Base-by-base conservation (phyloP, 2,113 vertebrate genomes). In the Lophochroa leadbeateri region DNA sequence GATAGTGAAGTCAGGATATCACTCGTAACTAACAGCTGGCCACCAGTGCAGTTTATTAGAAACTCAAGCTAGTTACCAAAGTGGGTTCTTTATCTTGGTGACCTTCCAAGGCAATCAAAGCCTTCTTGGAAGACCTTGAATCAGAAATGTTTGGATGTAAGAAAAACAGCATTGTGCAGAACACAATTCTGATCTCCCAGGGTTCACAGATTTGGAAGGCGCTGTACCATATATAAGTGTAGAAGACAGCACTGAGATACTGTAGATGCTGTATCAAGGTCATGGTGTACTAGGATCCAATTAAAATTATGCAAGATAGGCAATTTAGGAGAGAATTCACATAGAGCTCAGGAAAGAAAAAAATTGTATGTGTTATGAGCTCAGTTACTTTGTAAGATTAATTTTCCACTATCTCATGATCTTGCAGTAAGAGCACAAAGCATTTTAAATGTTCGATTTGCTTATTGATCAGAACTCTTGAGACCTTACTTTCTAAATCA, bases 221-320 rank as follows among this genome's bases (percentile, higher is more conserved):
- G 0, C 21, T 43, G 81, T 81, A 65, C 81, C 84, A 83, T 89
- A 77, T 88, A 58, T 94, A 94, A 90, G 69, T 84, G 58, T 49
- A 63, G 61, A 52, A 95, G 90, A 88, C 88, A 96, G 83, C 60
- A 39, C 53, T 53, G 69, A 90, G 69, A n/a, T 86, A 33, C 77
- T 80, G 49, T 64, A 63, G 83, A 82, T 94, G 78, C 84, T 90
- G 39, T 61, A 78, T 88, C 92, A 96, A 96, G 94, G 94, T 95
- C 94, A 13, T 64, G 57, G 27, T 90, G 67, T 95, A 83, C 84
- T 87, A 76, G 49, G 75, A 94, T 76, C 63, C 90, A 88, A 47
- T 94, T 95, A 95, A 94, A 94, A 94, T 92, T 92, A 82, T 90
- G 86, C 94, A 92, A 81, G 92, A 82, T 86, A 83, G 46, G 83